Percentiles rank a stretch among this genome's conserved stretches.
These are phyloP conservation scores for Pyrgus malvae DNA, from an alignment of 2,888 invertebrate species.

Conservation along the genomic window DNA sequence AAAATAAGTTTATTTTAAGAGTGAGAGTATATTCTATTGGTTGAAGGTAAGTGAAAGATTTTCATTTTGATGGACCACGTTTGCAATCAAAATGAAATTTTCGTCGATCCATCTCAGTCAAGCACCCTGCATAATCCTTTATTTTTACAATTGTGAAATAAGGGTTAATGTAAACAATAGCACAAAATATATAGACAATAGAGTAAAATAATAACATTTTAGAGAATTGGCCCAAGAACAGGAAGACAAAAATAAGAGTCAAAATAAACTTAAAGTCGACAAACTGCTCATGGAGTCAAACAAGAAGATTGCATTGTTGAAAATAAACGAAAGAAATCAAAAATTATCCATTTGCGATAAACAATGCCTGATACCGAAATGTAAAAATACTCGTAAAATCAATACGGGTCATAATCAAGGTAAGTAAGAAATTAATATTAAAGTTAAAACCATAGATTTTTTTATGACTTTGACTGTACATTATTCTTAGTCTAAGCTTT, in stretches of 20 bases:
- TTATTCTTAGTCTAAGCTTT: too few relatives aligned
- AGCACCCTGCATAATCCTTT: too few relatives aligned
- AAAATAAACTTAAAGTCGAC: constrained; percentile 3
- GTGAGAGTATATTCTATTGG: too few relatives aligned
- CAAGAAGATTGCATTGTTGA: constrained; percentile 24
- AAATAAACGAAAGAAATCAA: constrained; percentile 5
- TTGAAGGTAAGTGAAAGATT: too few relatives aligned
- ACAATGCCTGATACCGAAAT: constrained; percentile 33
- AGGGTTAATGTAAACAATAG: too few relatives aligned
- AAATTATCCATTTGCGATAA: constrained; percentile 31
- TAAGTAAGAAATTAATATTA: neutral
- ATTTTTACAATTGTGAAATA: too few relatives aligned
- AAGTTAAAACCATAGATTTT: too few relatives aligned
- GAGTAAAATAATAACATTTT: neutral
- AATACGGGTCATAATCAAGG: neutral
- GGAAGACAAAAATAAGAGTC: neutral
- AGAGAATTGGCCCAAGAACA: neutral
- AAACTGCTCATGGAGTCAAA: constrained; percentile 26
- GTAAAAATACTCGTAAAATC: neutral
- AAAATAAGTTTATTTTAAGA: too few relatives aligned
- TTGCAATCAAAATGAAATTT: too few relatives aligned
- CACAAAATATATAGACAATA: neutral
- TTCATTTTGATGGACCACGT: too few relatives aligned
- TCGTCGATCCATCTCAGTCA: too few relatives aligned
- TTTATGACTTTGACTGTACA: too few relatives aligned